These are phyloP conservation scores for Platyrinchus mystaceus DNA, from an alignment of 2,797 vertebrate species.

Conservation along the genomic window DNA sequence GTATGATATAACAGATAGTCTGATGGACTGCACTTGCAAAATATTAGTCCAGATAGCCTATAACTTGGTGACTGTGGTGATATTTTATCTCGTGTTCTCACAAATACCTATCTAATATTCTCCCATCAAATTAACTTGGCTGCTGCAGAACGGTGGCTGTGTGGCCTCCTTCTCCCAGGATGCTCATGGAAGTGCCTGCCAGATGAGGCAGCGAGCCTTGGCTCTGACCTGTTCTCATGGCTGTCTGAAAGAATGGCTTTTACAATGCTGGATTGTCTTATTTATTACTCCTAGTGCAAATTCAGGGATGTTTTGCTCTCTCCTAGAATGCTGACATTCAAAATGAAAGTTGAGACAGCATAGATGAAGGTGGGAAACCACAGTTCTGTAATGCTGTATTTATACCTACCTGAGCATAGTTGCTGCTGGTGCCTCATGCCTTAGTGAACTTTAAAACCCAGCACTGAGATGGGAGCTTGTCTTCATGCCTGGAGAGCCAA, in stretches of 20 bases:
- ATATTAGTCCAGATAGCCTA: background rate
- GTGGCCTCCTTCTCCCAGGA: background rate
- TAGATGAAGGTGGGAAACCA: background rate
- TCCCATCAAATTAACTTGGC: background rate
- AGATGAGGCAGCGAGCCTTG: background rate
- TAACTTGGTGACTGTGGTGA: background rate
- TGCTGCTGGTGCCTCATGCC: background rate
- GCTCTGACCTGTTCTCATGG: fast-evolving
- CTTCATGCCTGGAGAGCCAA: background rate
- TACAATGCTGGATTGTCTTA: background rate
- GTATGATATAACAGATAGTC: background rate
- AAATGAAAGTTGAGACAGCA: background rate
- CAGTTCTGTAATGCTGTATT: background rate
- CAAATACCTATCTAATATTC: background rate
- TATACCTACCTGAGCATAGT: background rate
- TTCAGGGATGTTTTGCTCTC: background rate
- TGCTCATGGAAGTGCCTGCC: background rate
- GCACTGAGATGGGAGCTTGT: background rate
- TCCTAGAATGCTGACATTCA: background rate
- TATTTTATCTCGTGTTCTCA: background rate
- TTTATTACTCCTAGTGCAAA: background rate
- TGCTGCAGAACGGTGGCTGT: background rate
- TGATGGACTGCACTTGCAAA: background rate
- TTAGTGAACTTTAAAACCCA: background rate
- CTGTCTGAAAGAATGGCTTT: background rate